Base-by-base conservation (phyloP, 2,797 vertebrate genomes). In the Steatocranus sp. region DNA sequence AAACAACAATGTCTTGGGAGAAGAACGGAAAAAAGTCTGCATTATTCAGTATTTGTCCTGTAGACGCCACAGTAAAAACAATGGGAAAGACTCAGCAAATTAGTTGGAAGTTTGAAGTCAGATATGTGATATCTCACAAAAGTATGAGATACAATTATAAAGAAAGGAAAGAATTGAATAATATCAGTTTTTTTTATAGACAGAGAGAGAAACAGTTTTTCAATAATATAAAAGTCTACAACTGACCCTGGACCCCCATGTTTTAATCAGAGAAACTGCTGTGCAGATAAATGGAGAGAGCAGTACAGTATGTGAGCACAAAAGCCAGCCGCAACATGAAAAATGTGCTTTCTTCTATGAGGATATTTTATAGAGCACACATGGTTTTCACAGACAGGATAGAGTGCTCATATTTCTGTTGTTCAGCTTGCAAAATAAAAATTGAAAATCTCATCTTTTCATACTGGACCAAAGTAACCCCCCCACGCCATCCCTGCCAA, bases 31-130 rank as follows among this genome's bases (percentile, higher is more conserved):
- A 63, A 63, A 80, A 53, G 74, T 73, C 75, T 66, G 61, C 66
- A 91, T 87, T 86, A 74, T 79, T 90, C 53, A 54, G 43, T 88
- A 80, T 93, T 92, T 78, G 80, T 87, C 77, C 78, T 88, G 53
- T 84, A 88, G 93, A 91, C 63, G 85, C 49, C 78, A 84, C 63
- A 88, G 85, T 58, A 80, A 68, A 85, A 81, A 46, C 76, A 79
- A 68, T 2, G 6, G n/a, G 30, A 3, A 4, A 68, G 46, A 58
- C 75, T 8, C 63, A 15, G n/a, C 8, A 38, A 23, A 66, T 38
- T 36, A 27, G 51, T 8, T 15, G 23, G 51, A 53, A 14, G 32
- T 20, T 14, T 63, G 58, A 63, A 70, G 66, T 70, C 23, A 70
- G 8, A 6, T 27, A 46, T 4, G 23, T 46, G 66, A 17, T 25